phyloP scores from a whole-genome alignment of 2,113 vertebrate species.

The Tichodroma muraria region DNA sequence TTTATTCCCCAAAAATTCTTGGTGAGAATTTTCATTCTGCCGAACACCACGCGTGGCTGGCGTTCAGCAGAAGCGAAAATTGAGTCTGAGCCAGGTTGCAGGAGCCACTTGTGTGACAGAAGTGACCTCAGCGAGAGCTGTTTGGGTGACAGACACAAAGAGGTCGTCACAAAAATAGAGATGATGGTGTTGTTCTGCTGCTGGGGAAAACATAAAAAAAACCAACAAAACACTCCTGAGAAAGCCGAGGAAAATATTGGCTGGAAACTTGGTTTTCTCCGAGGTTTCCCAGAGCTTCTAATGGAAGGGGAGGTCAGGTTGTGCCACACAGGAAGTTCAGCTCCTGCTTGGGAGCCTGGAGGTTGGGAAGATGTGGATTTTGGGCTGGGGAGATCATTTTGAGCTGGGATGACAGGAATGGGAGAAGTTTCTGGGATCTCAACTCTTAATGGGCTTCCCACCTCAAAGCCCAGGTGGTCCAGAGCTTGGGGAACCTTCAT shows the following conservation, averaged over 20 bases:
- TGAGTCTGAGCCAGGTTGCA: background rate
- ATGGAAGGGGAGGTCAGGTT: background rate
- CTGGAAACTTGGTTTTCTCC: background rate
- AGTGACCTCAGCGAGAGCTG: background rate
- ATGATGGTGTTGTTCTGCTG: background rate
- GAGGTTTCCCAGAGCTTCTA: background rate
- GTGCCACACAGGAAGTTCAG: background rate
- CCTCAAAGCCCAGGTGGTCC: background rate
- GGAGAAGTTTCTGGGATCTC: background rate
- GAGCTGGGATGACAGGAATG: background rate
- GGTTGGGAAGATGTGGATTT: background rate
- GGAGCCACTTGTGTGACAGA: background rate
- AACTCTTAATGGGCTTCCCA: background rate
- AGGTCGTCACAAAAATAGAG: background rate
- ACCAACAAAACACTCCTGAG: background rate
- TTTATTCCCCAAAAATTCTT: too few species aligned
- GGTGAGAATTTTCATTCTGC: too few species aligned
- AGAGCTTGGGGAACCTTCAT: background rate
- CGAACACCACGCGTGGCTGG: background rate
- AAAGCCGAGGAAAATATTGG: background rate
- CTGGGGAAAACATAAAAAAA: background rate
- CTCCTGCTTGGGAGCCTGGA: fast-evolving
- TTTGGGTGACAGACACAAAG: background rate
- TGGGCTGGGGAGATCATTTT: background rate
- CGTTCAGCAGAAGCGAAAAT: background rate